Base-by-base conservation (phyloP, 2,113 vertebrate genomes). In the Grantiella picta region DNA sequence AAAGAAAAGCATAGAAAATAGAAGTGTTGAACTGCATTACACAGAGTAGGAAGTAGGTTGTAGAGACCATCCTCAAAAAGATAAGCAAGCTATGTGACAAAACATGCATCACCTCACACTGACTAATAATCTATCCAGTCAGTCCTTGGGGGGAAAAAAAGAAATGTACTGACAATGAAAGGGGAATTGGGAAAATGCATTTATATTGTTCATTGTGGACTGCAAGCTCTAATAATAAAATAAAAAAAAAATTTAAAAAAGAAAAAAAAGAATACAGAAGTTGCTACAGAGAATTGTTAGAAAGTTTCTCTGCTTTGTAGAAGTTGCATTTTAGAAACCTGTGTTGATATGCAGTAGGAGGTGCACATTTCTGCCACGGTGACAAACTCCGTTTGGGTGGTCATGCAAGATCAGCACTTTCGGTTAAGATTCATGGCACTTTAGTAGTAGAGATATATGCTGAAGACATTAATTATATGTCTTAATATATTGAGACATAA, bases 121-220 rank as follows among this genome's bases (percentile, higher is more conserved):
- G 56, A 57, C 12, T 49, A 49, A 44, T 47, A 33, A 57, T 23
- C n/a, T 28, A 9, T 19, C 31, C 24, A 65, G 29, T 68, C 44
- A 28, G 1, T 78, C 21, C 16, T 10, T 22, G 27, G 29, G 33
- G 18, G 10, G 1, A 2, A 5, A 25, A 35, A 5, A 25, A 25
- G 11, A 40, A 59, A 38, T 3, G 10, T 27, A 4, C 19, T 22
- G 29, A 16, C 15, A 40, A 3, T 9, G 36, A 15, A 72, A 72
- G 36, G 20, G 11, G 16, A 17, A 6, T 8, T 31, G n/a, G 9
- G n/a, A n/a, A 69, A 49, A 52, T 60, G 27, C 7, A 8, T 44
- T 64, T 33, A 5, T 11, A 3, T 52, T 52, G 21, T 49, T 84
- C 0, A 0, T 18, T 69, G 54, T 25, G 45, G 21, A 22, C 23